Base-by-base conservation (phyloP, 1,140 invertebrate genomes). In the Habropoda laboriosa region DNA sequence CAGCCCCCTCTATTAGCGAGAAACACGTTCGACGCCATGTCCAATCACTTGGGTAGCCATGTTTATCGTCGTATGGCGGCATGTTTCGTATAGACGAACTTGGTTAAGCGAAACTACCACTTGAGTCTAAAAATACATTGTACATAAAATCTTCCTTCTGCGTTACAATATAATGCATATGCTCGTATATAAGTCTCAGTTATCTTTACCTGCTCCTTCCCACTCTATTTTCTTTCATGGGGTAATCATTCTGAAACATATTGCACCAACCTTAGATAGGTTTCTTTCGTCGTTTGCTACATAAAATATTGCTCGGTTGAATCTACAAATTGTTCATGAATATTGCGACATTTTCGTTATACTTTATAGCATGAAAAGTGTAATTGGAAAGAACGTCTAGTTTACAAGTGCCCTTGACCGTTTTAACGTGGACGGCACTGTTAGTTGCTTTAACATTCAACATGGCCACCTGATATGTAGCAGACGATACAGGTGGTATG, bases 401-500 rank as follows among this genome's bases (percentile, higher is more conserved):
- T 73, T 64, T 79, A 49, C 27, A 49, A 70, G 18, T 21, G 53
- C 73, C 68, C 32, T 72, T 57, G 58, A 77, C 27, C 68, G 66
- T 81, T 75, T 27, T 42, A 79, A 64, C 60, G 79, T 70, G 63
- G 45, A 76, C 81, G 53, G 60, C 71, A 79, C 76, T 79, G 72
- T 30, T 55, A 58, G 57, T 85, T 57, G 68, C 13, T 80, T 64
- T 86, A 74, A 86, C 79, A 87, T 88, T 86, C 89, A 92, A 92
- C 86, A 92, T 92, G 92, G 92, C 91, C 86, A 90, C 88, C 88
- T 89, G 87, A 91, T 89, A 86, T 88, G 84, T 87, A 91, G 90
- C 88, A 90, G 90, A 92, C 90, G 90, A 92, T 90, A 88, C 89
- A 91, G 87, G 90, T 91, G 90, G 89, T 86, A 88, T 89, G 82